phyloP scores from a whole-genome alignment of 1,140 invertebrate genomes.

The Melanaphis sacchari region DNA sequence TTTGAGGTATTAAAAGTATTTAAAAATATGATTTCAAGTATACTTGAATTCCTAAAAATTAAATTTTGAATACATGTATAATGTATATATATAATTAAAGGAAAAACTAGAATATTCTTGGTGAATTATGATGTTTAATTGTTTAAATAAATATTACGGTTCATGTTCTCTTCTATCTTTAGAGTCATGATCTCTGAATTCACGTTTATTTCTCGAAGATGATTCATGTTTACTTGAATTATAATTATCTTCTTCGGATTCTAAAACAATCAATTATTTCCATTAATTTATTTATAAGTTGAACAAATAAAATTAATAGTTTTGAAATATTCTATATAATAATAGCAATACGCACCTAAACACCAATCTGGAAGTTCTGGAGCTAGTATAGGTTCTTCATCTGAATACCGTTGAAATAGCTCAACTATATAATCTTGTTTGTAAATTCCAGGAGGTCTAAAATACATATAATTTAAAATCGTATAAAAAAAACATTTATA shows the following conservation, averaged over 20 bases:
- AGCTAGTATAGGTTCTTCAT: conserved; percentile 73
- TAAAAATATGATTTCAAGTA: not conserved
- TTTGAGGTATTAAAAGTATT: not conserved
- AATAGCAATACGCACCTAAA: conserved; percentile 61
- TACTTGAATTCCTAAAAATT: no score
- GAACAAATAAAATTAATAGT: not conserved
- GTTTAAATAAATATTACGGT: conserved; percentile 2
- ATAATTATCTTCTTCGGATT: conserved; percentile 47
- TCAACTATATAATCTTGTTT: conserved; percentile 79
- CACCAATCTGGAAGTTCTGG: conserved; percentile 86
- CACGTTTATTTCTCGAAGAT: conserved; percentile 27
- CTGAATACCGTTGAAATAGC: conserved; percentile 79
- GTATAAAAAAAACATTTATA: not conserved
- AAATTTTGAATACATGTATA: not conserved
- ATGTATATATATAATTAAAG: not conserved
- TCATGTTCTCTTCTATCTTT: conserved; percentile 51
- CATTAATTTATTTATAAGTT: not conserved
- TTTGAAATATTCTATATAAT: not conserved
- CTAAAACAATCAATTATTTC: not conserved
- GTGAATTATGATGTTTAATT: not conserved
- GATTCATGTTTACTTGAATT: conserved; percentile 24
- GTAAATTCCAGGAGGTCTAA: conserved; percentile 78
- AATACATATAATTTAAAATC: conserved; percentile 57
- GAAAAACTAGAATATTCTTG: not conserved
- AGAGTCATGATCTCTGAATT: conserved; percentile 1